Conservation (phyloP, 92 coral and sea anemone species). For the Parazoanthus darwini region DNA sequence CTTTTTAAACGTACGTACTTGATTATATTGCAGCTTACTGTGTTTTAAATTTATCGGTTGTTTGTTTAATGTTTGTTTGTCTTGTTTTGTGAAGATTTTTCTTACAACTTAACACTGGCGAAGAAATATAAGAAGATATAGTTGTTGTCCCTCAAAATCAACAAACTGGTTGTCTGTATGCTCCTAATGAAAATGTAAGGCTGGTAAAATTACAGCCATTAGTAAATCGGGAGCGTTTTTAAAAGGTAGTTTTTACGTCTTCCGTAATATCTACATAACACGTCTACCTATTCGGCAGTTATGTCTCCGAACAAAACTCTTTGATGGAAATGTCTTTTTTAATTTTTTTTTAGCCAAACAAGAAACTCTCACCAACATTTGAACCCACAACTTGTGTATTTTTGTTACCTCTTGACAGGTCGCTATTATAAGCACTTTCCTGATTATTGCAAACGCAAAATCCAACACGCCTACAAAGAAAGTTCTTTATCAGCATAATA, state of each 20-base stretch:
- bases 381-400: neutral
- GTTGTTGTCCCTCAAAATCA: neutral
- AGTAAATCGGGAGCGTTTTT: too few species aligned
- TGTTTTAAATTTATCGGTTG: neutral
- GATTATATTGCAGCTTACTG: neutral
- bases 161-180: too few species aligned
- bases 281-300: too few species aligned
- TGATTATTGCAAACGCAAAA: neutral
- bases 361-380: neutral
- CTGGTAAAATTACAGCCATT: too few species aligned
- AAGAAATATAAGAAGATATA: too few species aligned
- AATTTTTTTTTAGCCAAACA: too few species aligned
- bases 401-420: neutral
- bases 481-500: neutral
- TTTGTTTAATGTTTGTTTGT: neutral
- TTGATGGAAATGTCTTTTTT: too few species aligned
- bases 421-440: neutral
- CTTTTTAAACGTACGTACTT: too few species aligned
- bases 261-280: too few species aligned
- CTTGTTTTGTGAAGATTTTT: neutral
- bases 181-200: too few species aligned
- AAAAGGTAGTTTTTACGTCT: too few species aligned
- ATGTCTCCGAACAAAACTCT: too few species aligned
- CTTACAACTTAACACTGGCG: neutral
- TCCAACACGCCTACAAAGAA: neutral